Conservation (phyloP, 2,888 invertebrate species). For the Palloptera scutellata region DNA sequence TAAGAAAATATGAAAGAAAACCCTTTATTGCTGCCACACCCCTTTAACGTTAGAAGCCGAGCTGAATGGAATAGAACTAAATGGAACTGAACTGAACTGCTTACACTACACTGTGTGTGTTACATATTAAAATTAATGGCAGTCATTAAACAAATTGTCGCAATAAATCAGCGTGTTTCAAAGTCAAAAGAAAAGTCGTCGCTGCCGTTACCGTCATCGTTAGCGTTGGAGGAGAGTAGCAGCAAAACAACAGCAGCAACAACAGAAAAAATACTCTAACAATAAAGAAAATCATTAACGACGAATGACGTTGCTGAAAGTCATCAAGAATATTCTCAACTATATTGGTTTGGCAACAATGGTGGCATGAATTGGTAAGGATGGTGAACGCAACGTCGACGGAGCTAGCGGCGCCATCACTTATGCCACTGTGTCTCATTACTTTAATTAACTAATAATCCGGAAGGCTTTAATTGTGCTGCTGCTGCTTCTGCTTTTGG, state of each 20-base stretch:
- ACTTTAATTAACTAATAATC: conserved; percentile 49
- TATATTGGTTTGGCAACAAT: too few species aligned
- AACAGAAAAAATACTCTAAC: conserved; percentile 16
- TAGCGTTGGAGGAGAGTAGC: conserved; percentile 33
- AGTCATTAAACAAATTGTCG: conserved; percentile 58
- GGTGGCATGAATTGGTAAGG: neutral
- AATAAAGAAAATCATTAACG: conserved; percentile 36
- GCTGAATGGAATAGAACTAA: neutral
- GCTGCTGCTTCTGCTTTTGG: neutral
- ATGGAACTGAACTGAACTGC: neutral
- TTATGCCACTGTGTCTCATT: conserved; percentile 35
- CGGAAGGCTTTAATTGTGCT: conserved; percentile 39
- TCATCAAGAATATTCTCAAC: neutral
- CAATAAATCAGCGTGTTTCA: conserved; percentile 56
- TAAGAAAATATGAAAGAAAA: conserved; percentile 22
- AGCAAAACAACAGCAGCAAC: conserved; percentile 9
- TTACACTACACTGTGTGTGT: conserved; percentile 25
- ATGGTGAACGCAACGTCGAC: neutral
- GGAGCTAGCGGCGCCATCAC: conserved; percentile 4
- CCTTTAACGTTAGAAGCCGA: neutral
- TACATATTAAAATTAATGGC: conserved; percentile 56
- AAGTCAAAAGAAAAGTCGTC: conserved; percentile 49
- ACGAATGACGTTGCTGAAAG: conserved; percentile 34
- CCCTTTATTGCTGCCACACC: conserved; percentile 42
- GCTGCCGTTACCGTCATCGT: neutral